phyloP scores from a whole-genome alignment of 2,797 vertebrate species.

The Leuciscus waleckii region DNA sequence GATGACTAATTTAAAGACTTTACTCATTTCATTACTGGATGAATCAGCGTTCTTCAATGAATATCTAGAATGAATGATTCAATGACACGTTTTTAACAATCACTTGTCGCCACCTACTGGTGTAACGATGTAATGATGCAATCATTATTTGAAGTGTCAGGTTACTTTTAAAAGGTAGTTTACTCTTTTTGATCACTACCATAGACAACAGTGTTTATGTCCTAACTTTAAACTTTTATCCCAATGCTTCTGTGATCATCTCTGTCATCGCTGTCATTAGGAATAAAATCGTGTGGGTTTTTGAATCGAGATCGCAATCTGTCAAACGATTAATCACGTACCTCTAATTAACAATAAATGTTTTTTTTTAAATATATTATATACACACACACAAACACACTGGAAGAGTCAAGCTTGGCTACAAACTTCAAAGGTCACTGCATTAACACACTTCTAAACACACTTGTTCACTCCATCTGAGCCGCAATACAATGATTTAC shows the following conservation, averaged over 20 bases:
- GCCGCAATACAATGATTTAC: slow-evolving; percentile 10
- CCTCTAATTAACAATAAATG: too few species aligned
- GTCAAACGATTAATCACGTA: not conserved
- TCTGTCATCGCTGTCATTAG: not conserved
- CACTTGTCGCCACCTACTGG: not conserved
- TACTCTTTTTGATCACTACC: not conserved
- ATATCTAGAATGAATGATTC: not conserved
- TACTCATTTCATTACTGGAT: too few species aligned
- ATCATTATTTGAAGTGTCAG: not conserved
- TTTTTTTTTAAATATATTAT: too few species aligned
- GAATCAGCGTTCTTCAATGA: too few species aligned
- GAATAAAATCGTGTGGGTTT: not conserved
- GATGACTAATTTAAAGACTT: too few species aligned
- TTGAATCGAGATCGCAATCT: not conserved
- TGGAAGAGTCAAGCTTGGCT: not conserved
- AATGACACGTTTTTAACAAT: too few species aligned
- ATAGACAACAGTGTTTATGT: not conserved
- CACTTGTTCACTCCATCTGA: not conserved
- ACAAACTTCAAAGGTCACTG: not conserved
- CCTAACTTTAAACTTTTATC: not conserved
- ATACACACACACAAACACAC: not conserved
- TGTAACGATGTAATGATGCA: not conserved
- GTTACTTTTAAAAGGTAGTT: not conserved
- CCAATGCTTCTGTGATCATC: not conserved
- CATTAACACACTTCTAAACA: not conserved